phyloP scores from a whole-genome alignment of 2,888 invertebrate genomes.

The Serrognathus titanus region DNA sequence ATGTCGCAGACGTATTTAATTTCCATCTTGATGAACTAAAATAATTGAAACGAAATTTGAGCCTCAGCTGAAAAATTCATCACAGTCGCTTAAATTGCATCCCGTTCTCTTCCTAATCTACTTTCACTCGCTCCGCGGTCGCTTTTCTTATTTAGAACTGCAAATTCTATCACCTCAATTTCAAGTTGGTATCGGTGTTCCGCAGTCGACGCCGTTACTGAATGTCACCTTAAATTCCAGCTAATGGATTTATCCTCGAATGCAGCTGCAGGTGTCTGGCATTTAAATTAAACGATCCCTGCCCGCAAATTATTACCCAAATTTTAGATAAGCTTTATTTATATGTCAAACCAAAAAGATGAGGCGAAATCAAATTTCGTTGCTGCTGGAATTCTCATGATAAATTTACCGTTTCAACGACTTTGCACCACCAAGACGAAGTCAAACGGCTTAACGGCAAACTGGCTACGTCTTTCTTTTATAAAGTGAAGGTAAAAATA shows the following conservation, averaged over 20 bases:
- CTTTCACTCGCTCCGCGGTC: constrained; percentile 5
- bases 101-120: constrained; percentile 6
- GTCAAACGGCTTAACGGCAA: too few relatives aligned
- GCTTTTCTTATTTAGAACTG: neutral
- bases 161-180: constrained; percentile 1
- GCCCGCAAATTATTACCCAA: too few relatives aligned
- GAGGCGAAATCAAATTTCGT: too few relatives aligned
- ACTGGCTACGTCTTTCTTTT: too few relatives aligned
- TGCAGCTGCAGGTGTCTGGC: neutral
- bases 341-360: too few relatives aligned
- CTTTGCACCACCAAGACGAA: too few relatives aligned
- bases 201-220: neutral
- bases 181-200: neutral
- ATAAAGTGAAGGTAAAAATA: too few relatives aligned
- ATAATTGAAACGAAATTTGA: neutral
- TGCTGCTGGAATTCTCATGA: too few relatives aligned
- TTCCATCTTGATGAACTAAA: too few relatives aligned
- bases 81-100: constrained; percentile 2
- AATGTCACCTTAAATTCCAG: neutral
- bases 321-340: too few relatives aligned
- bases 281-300: neutral
- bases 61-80: constrained; percentile 4
- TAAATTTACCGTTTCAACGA: too few relatives aligned
- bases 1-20: too few relatives aligned
- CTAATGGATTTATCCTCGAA: neutral